Base-by-base conservation (phyloP, 2,113 vertebrate species). In the Stercorarius parasiticus region DNA sequence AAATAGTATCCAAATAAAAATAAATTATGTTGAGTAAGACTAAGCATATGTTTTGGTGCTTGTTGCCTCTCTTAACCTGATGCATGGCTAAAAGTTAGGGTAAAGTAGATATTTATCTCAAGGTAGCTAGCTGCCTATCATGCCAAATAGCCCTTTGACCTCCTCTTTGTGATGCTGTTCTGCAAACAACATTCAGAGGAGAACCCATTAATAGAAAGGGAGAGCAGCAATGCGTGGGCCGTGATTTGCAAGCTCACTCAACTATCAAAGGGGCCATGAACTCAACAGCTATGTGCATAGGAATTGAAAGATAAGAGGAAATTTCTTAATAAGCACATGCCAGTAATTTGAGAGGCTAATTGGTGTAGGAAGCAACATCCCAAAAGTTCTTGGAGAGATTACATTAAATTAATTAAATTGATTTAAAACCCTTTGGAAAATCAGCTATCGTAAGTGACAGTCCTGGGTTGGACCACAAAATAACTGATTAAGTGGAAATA, bases 311-410 rank as follows among this genome's bases (percentile, higher is more conserved):
- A 88, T 61, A 82, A 92, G 71, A 93, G 45, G 30, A 58, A 64
- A 90, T 67, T 70, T 81, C 88, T 95, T 55, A 95, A 77, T 42
- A 84, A 89, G 38, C 52, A 78, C 61, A 15, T 76, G 45, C n/a
- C 65, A 80, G 52, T 86, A 84, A 91, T 97, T 89, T 88, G 62
- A 90, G 70, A 94, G 15, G n/a, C 70, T 96, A 96, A 97, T 96
- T 95, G 86, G 61, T 85, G 62, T 82, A 94, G 70, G 50, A 95
- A 91, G 66, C 23, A 66, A 53, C 36, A 95, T 67, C 59, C 43
- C 4, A 0, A 56, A 90, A 79, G 82, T 92, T 97, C 82, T 71
- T 64, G 38, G 73, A 84, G 62, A 94, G 53, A 91, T 96, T 96
- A 94, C 43, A 73, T 26, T 40, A 83, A 96, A 85, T 95, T 96